Base-by-base conservation (phyloP, 2,797 vertebrate species). In the Lates japonicus region DNA sequence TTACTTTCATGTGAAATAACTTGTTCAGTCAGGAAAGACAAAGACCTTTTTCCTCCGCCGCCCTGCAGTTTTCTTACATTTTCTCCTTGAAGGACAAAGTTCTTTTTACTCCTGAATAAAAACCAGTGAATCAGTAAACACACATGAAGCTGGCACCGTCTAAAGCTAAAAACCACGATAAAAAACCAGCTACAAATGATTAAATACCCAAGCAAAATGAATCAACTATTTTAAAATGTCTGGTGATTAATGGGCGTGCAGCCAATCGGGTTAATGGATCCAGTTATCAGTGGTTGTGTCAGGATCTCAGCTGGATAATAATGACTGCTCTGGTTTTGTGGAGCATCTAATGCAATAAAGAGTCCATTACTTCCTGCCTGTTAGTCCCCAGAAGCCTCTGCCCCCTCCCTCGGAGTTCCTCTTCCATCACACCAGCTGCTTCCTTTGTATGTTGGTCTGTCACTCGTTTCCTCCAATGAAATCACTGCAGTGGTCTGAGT, bases 291-390 rank as follows among this genome's bases (percentile, higher is more conserved):
- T 13, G 70, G 78, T 19, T 62, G 85, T 75, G 87, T 85, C 85
- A 79, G 86, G 84, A 90, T 85, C 82, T 74, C 82, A 78, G 82
- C 75, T 74, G 83, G 86, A 86, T 85, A 57, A 87, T 88, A 90
- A 94, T 75, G 88, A 86, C 86, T 81, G 71, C 57, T 79, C 85
- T 89, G 92, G 62, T 78, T 89, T 84, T 81, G 87, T 76, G 59
- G 81, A 92, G 82, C 87, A 49, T 88, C 88, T 94, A 92, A 95
- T 94, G 92, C 84, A 93, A 93, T 94, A 86, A 93, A 81, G 74
- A 86, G 77, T 90, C 81, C 89, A 90, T 92, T 86, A 90, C 87
- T 88, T 92, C 90, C 89, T 92, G 87, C 77, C 82, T 68, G 72
- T 74, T 79, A 41, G 25, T 62, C 19, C 61, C 58, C 70, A 72